A percentile compares a stretch with the other conserved stretches of the same genome.
phyloP scores from a whole-genome alignment of 2,797 vertebrate species.

The Platalea minor region DNA sequence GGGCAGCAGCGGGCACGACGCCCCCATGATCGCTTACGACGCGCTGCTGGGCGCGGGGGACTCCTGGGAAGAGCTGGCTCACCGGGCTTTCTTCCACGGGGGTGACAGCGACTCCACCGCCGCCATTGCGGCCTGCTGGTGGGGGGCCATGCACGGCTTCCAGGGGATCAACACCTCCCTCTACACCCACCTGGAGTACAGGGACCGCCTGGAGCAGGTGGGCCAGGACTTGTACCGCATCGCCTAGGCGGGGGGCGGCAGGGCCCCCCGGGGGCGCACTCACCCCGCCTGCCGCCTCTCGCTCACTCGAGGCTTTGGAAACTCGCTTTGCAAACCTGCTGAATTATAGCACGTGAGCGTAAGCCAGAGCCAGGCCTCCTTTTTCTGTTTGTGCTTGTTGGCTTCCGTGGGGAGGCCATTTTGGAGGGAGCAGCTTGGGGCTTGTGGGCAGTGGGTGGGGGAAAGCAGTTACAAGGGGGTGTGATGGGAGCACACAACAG shows the following conservation, averaged over 20 bases:
- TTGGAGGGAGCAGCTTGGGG: neutral
- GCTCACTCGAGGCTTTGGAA: neutral
- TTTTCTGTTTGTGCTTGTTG: neutral
- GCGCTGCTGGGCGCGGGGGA: constrained; percentile 75
- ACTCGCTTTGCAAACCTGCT: rapidly evolving
- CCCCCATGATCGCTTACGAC: constrained; percentile 85
- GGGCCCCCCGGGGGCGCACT: rapidly evolving
- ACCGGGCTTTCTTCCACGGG: constrained; percentile 79
- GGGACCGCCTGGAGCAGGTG: constrained; percentile 66
- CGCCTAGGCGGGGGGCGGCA: rapidly evolving
- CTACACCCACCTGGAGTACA: constrained; percentile 76
- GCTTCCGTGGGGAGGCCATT: neutral
- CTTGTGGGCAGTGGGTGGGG: neutral
- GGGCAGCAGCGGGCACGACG: constrained; percentile 82
- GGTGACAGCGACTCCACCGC: constrained; percentile 83
- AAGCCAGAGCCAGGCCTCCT: neutral
- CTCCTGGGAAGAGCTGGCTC: constrained; percentile 79
- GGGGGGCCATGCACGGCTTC: constrained; percentile 79
- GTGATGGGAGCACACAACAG: neutral
- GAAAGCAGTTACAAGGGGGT: neutral
- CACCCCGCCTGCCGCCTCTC: rapidly evolving
- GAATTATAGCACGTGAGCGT: rapidly evolving
- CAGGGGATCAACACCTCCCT: constrained; percentile 68
- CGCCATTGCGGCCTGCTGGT: constrained; percentile 78
- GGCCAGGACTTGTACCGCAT: constrained; percentile 66